phyloP scores from a whole-genome alignment of 2,113 vertebrate species.

The Sceloporus undulatus region DNA sequence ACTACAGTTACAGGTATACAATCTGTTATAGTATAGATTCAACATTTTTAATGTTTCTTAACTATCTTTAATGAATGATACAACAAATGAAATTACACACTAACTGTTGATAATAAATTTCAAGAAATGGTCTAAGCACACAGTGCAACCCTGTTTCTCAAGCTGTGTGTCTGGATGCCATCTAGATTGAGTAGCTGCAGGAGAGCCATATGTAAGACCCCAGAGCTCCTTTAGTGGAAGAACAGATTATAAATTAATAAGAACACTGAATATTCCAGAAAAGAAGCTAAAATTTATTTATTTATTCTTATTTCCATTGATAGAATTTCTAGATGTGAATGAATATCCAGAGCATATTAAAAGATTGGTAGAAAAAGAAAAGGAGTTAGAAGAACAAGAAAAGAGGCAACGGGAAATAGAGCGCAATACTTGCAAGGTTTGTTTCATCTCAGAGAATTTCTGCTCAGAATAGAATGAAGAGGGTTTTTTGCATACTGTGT shows the following conservation, averaged over 20 bases:
- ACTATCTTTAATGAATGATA: neutral
- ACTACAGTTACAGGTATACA: too few species aligned
- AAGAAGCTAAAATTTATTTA: neutral
- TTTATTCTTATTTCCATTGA: constrained; percentile 49
- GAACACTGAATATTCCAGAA: neutral
- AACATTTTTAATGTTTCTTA: neutral
- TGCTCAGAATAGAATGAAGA: neutral
- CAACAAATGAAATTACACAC: neutral
- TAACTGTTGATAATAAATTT: neutral
- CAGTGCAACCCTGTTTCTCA: neutral
- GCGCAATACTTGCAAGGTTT: constrained; percentile 98
- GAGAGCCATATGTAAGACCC: neutral
- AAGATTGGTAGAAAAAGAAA: constrained; percentile 92
- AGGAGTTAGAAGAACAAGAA: constrained; percentile 96
- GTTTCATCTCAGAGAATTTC: constrained; percentile 34
- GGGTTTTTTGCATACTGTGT: neutral
- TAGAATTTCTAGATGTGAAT: constrained; percentile 91
- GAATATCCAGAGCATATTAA: constrained; percentile 97
- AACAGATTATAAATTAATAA: neutral
- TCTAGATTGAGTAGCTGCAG: neutral
- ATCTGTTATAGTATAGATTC: too few species aligned
- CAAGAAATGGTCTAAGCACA: neutral
- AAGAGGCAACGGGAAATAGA: constrained; percentile 97
- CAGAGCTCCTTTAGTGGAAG: neutral
- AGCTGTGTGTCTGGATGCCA: neutral